Evolutionary conservation across 2,888 invertebrate genomes (phyloP), one percentile per base, ranked within the genome.

Genomic region (Iselma pallidipennis): DNA sequence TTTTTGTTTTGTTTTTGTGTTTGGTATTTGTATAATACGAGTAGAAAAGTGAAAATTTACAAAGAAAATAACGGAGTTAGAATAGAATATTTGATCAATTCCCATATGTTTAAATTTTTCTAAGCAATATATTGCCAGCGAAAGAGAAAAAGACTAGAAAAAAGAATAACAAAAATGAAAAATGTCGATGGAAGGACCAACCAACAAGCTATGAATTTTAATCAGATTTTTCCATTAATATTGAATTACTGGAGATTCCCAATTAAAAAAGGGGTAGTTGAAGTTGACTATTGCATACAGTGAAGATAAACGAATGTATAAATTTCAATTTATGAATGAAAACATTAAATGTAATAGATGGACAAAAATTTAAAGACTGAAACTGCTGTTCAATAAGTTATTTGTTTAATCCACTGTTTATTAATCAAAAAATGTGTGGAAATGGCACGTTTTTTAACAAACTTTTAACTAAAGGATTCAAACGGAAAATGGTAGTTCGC

Each of bases 31-130:
- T 49, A 45, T 53, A 57, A 57, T 57, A 57, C 49, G 49, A 25
- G 53, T 49, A 55, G 57, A 57, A 61, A 61, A 61, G 55, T 55
- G 62, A 62, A 62, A 55, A 62, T 62, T 62, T 62, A 62, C 48
- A 48, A 55, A 54, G 29, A 57, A 50, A 42, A 37, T 37, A 21
- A 19, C 21, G 21, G 49, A 25, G 25, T 54, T 29, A 33, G 21
- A 19, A 7, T 29, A 14, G 56, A 57, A 61, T 58, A 42, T 25
- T 29, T 23, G 54, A 61, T 57, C 25, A n/a, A 23, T 23, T 26
- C n/a, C 14, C 21, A 37, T 31, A 61, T 45, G 49, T 57, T 53
- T n/a, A n/a, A n/a, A n/a, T n/a, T n/a, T n/a, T n/a, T n/a, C n/a
- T n/a, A n/a, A n/a, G n/a, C n/a, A n/a, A n/a, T n/a, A n/a, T n/a